Percentiles rank a stretch among this genome's conserved stretches.
phyloP scores from a whole-genome alignment of 2,113 vertebrate genomes.

The Sylvietta virens region DNA sequence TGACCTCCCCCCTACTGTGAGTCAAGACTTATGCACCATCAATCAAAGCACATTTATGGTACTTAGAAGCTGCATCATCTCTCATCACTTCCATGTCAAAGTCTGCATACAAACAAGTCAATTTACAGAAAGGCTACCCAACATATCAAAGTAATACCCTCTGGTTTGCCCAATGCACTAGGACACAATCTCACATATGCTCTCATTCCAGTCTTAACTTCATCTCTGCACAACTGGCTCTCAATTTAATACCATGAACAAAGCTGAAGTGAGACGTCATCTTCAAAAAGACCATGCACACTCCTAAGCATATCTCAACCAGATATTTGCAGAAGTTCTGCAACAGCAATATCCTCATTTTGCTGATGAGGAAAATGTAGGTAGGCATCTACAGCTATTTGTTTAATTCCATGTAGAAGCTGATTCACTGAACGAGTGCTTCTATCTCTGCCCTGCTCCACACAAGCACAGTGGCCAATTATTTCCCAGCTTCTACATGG shows the following conservation, averaged over 20 bases:
- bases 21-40: neutral
- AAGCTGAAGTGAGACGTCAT: neutral
- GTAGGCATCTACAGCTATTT: neutral
- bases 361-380: neutral
- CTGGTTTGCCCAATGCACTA: neutral
- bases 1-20: neutral
- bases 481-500: neutral
- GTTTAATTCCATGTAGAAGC: neutral
- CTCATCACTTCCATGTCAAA: neutral
- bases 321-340: neutral
- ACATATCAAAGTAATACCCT: neutral
- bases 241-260: neutral
- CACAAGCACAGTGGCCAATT: neutral
- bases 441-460: neutral
- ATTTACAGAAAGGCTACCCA: neutral
- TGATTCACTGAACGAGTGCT: fast-evolving
- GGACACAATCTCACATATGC: neutral
- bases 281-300: neutral
- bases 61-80: neutral
- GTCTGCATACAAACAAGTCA: neutral
- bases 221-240: neutral
- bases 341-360: neutral
- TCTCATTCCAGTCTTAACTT: neutral
- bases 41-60: neutral
- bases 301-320: neutral